phyloP scores from a whole-genome alignment of 2,888 invertebrate species.

The Oxytorus armatus region DNA sequence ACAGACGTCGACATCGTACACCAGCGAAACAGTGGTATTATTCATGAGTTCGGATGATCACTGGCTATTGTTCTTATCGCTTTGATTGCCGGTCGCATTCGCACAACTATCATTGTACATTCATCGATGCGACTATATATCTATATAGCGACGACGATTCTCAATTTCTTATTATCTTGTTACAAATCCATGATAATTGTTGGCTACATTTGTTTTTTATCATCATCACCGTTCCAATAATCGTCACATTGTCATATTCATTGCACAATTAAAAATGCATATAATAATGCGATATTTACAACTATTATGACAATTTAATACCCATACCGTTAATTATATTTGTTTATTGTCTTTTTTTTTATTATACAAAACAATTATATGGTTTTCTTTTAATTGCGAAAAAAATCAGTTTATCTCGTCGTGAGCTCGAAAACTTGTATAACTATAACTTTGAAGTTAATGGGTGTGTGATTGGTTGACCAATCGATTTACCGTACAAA shows the following conservation, averaged over 20 bases:
- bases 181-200: neutral
- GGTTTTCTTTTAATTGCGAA: neutral
- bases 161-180: neutral
- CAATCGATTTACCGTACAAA: constrained; percentile 19
- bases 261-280: too few species aligned
- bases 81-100: constrained; percentile 41
- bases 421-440: neutral
- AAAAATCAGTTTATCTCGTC: neutral
- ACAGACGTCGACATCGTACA: constrained; percentile 40
- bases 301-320: too few species aligned
- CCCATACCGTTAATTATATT: too few species aligned
- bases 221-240: neutral
- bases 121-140: constrained; percentile 7
- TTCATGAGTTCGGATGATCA: constrained; percentile 51
- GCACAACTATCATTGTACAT: constrained; percentile 27
- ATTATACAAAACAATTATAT: too few species aligned
- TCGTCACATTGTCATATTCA: neutral
- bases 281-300: too few species aligned
- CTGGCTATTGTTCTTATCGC: constrained; percentile 55
- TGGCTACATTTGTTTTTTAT: neutral
- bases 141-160: neutral
- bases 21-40: constrained; percentile 25
- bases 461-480: neutral
- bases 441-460: neutral
- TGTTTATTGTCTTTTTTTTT: too few species aligned